Evolutionary conservation across 2,113 vertebrate genomes (phyloP).

Genomic region (Cyanocitta stelleri): DNA sequence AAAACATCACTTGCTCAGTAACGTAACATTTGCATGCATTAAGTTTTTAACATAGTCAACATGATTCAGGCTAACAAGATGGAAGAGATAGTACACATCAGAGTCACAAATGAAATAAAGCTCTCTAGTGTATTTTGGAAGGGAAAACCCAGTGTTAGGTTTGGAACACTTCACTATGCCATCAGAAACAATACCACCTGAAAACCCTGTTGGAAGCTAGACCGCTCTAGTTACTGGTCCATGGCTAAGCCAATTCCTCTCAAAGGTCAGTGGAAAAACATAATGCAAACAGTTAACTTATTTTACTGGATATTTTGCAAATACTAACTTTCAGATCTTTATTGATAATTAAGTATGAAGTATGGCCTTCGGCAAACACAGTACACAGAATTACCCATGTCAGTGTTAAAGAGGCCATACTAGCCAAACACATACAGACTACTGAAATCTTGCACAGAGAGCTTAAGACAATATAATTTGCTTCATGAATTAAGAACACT

Average conservation of each 20-base stretch:
- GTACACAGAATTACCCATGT: rapidly evolving
- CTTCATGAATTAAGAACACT: not conserved
- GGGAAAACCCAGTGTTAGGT: not conserved
- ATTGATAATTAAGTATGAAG: not conserved
- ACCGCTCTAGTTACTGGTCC: not conserved
- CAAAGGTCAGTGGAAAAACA: not conserved
- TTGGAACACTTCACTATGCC: not conserved
- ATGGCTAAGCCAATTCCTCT: not conserved
- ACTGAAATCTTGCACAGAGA: not conserved
- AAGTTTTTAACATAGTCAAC: not conserved
- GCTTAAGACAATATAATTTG: not conserved
- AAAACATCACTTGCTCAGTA: not conserved
- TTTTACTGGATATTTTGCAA: not conserved
- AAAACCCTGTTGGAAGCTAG: not conserved
- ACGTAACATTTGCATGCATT: not conserved
- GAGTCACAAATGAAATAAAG: not conserved
- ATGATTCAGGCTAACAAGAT: not conserved
- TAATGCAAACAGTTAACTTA: not conserved
- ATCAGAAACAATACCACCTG: not conserved
- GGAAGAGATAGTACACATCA: not conserved
- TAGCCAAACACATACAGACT: not conserved
- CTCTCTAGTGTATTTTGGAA: not conserved
- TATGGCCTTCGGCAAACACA: not conserved
- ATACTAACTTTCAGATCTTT: not conserved
- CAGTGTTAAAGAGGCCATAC: not conserved